phyloP scores from a whole-genome alignment of 2,888 invertebrate genomes.

The Caenorhabditis angaria region DNA sequence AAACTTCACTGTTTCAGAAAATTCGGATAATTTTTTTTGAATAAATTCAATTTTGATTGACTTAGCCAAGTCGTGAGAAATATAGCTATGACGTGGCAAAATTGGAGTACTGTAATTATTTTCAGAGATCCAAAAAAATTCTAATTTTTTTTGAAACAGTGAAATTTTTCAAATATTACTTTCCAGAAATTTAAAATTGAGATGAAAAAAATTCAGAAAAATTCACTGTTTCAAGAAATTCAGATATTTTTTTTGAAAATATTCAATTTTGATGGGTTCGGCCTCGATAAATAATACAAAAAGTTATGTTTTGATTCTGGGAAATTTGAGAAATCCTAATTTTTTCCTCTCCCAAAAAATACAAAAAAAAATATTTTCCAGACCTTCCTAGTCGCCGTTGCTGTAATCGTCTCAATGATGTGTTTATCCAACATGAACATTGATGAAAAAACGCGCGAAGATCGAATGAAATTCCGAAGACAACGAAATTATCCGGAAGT shows the following conservation, averaged over 20 bases:
- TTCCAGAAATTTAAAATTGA: not conserved
- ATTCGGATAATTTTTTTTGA: not conserved
- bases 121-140: not conserved
- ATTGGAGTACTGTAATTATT: not conserved
- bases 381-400: not conserved
- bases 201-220: not conserved
- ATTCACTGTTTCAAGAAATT: not conserved
- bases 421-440: constrained; percentile 32
- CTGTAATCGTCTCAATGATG: not conserved
- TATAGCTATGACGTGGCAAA: not conserved
- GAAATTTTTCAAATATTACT: not conserved
- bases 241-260: too few species aligned
- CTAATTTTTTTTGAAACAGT: too few species aligned
- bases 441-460: constrained; percentile 33
- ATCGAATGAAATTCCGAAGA: constrained; percentile 39
- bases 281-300: not conserved
- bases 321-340: too few species aligned
- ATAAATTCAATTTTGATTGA: not conserved
- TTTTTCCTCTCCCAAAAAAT: too few species aligned
- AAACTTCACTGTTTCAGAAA: too few species aligned
- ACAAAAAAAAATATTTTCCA: not conserved
- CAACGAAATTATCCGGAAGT: constrained; percentile 38
- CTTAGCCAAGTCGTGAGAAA: not conserved
- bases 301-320: too few species aligned
- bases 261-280: not conserved